Evolutionary conservation across 2,113 vertebrate species (phyloP).

Genomic region (Electrona antarctica): DNA sequence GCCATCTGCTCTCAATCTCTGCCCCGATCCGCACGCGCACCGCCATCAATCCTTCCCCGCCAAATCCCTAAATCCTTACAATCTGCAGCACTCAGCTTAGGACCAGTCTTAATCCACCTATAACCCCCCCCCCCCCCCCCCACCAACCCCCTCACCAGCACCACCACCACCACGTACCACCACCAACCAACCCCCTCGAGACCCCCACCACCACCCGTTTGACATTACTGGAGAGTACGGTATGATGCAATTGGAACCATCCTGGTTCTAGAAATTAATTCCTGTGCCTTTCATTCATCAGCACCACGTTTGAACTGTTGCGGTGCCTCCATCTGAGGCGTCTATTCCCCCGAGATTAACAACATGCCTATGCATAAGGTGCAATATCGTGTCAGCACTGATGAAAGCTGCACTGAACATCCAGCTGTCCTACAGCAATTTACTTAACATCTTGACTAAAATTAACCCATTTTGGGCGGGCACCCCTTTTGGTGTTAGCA

Average conservation of each 20-base stretch:
- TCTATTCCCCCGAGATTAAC: too few species aligned
- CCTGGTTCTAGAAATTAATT: slow-evolving; percentile 40
- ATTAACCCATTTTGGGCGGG: too few species aligned
- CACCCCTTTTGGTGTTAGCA: too few species aligned
- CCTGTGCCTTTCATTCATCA: slow-evolving; percentile 2
- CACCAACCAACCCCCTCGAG: neutral
- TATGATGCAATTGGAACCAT: slow-evolving; percentile 41
- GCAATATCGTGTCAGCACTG: neutral
- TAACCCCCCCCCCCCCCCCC: slow-evolving; percentile 55
- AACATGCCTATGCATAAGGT: too few species aligned
- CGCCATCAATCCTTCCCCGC: slow-evolving; percentile 73
- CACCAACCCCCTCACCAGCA: neutral
- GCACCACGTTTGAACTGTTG: too few species aligned
- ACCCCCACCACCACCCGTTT: neutral
- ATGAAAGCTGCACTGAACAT: neutral
- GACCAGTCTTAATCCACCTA: slow-evolving; percentile 73
- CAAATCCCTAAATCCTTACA: slow-evolving; percentile 84
- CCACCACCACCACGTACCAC: slow-evolving; percentile 3
- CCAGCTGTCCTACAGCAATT: too few species aligned
- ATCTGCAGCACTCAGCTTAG: slow-evolving; percentile 75
- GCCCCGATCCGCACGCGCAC: slow-evolving; percentile 67
- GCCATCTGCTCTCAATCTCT: slow-evolving; percentile 85
- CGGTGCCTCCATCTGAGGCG: too few species aligned
- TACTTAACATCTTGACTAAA: too few species aligned
- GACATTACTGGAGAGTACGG: slow-evolving; percentile 68